Evolutionary conservation across 2,888 invertebrate species (phyloP), one percentile per base, ranked within the genome.

Genomic region (Pyrgus malvae): DNA sequence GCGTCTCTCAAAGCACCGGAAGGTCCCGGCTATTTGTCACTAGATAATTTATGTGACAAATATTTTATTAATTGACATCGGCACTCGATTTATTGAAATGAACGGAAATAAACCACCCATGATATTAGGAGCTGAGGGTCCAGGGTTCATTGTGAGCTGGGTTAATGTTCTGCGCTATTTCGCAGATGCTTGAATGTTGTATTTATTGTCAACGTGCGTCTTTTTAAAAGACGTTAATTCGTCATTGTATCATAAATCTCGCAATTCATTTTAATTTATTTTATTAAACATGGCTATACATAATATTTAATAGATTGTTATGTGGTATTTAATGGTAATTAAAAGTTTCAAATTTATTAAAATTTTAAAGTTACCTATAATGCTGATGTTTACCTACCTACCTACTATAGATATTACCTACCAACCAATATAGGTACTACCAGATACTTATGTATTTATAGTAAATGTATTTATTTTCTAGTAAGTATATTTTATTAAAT

Each of bases 1-100:
- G 37, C 41, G 68, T 16, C 8, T 8, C 57, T 63, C 65, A 68
- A 68, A 65, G 66, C 62, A 69, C 70, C 75, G 80, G 82, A 82
- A 82, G 80, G 72, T 76, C 66, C 57, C 31, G 37, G 51, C 65
- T 68, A 70, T 74, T 76, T 76, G 72, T 73, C 72, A 67, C 64
- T 63, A 62, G 63, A 72, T 78, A 77, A 85, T 84, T 84, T 80
- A 86, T 83, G 81, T 82, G 85, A 86, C 85, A 85, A 86, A 87
- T 85, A 81, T 77, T 76, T 72, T 80, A 84, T 83, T 85, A 85
- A 88, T 87, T 80, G 86, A 80, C 79, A 80, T 56, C 58, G 60
- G 62, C 68, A 78, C 83, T 80, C 77, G 74, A 79, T 77, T 60
- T 55, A 37, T 37, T 17, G 9, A 37, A 37, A 37, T 17, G 9